Base-by-base conservation (phyloP, 2,113 vertebrate genomes). In the Papio anubis region DNA sequence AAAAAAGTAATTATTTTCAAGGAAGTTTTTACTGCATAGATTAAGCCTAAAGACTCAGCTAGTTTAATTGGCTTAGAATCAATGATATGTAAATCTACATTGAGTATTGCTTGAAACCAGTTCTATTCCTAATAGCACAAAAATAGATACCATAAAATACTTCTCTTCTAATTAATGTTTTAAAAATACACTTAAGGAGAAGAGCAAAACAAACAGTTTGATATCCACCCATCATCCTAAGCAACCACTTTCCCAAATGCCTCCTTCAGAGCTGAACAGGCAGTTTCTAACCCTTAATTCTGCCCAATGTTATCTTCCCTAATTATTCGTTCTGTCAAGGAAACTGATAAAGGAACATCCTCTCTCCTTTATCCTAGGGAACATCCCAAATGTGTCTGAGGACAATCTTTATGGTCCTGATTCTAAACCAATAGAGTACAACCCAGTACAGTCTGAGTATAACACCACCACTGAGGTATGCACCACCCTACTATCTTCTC, bases 121-220 rank as follows among this genome's bases (percentile, higher is more conserved):
- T 93, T 96, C 79, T 96, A 96, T 94, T 97, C 90, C 93, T 95
- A 82, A 87, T 92, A 79, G 90, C 48, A 97, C n/a, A 90, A 97
- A 97, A 97, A 97, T 96, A 97, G 45, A 72, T 82, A 88, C 52
- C 96, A 97, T 81, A 76, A 97, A 96, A 97, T 96, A 85, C 76
- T 96, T 95, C 18, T 96, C 50, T 80, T 92, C 87, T 96, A 97
- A 97, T 97, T 95, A 94, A 93, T 97, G 64, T 92, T 97, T 97
- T 94, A 92, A 96, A 97, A 96, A 90, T 90, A 94, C 23, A 90
- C 81, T 95, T 95, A 92, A 93, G n/a, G 61, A 93, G 57, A 95
- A 93, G 50, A 97, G 30, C 70, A 98, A 97, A 97, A 97, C 95
- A 96, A 96, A 84, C 81, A 96, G n/a, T 91, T 92, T 97, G 72